Percentiles rank a stretch among this genome's conserved stretches.
Conservation (phyloP, 2,888 invertebrate genomes). For the Amorpha juglandis region DNA sequence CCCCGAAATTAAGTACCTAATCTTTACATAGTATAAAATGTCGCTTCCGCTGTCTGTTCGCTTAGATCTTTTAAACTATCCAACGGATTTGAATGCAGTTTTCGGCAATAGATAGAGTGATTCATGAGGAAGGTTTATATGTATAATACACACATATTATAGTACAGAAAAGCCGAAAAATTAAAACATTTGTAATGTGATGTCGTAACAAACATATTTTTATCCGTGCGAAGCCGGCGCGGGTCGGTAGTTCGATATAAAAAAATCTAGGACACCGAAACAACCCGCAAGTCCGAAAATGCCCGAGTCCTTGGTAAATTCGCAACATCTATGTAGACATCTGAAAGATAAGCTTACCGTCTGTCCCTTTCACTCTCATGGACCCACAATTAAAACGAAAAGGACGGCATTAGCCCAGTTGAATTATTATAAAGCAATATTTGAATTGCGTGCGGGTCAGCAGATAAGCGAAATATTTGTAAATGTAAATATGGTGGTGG, state of each 20-base stretch:
- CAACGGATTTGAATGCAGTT: too few species aligned
- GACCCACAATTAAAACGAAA: not conserved
- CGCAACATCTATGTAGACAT: constrained; percentile 2
- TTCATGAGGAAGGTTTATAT: too few species aligned
- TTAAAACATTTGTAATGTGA: too few species aligned
- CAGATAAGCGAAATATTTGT: constrained; percentile 26
- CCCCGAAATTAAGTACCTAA: too few species aligned
- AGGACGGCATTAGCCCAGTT: not conserved
- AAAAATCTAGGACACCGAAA: not conserved
- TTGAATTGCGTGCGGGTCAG: constrained; percentile 14
- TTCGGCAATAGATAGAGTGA: too few species aligned
- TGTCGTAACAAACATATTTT: too few species aligned
- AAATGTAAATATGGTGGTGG: constrained; percentile 16
- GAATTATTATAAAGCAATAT: constrained; percentile 14
- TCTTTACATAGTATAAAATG: too few species aligned
- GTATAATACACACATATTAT: too few species aligned
- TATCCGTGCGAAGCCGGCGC: too few species aligned
- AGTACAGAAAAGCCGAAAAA: too few species aligned
- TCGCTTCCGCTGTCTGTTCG: too few species aligned
- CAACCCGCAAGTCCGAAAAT: not conserved
- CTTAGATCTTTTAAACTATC: too few species aligned
- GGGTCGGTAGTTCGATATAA: not conserved
- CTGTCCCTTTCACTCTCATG: not conserved
- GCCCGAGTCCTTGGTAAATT: constrained; percentile 3
- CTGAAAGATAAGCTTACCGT: not conserved